Evolutionary conservation across 2,888 invertebrate genomes (phyloP), one percentile per base, ranked within the genome.

Genomic region (Stenolophus ochropezus): DNA sequence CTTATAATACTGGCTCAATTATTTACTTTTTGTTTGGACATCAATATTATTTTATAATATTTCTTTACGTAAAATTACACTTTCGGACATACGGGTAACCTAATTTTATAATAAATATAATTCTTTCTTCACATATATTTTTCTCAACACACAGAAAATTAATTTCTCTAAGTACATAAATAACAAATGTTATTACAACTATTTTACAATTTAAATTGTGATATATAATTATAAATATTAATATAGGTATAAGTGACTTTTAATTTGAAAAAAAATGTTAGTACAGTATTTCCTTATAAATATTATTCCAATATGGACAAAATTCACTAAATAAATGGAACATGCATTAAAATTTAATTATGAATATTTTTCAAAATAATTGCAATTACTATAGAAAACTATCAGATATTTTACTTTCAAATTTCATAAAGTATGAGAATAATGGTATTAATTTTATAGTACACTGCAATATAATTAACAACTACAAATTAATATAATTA

Each of bases 371-470:
- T 56, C 5, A 21, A 18, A 56, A 56, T 56, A 21, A 56, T 56
- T 56, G 56, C 56, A 25, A n/a, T 61, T 61, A 61, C n/a, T 25
- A 25, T 51, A 51, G 14, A 69, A 69, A 69, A 33, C 14, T 25
- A 27, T 6, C 8, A 33, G 65, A 8, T 69, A 21, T 23, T n/a
- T n/a, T 27, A 65, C 61, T 65, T 69, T 69, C 33, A 14, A 69
- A 69, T 33, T 69, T 69, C 65, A 69, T 69, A 69, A 69, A 69
- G 11, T 69, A 69, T 61, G 33, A 69, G 27, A 69, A 27, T 69
- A 69, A 69, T 69, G 65, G 27, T 69, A 69, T 69, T 69, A 69
- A 69, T 69, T 69, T 69, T 69, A 69, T 69, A 69, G 33, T 20
- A 69, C 33, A 18, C 16, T 69, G 65, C 33, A 69, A 18, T 3